A percentile compares a stretch with the other conserved stretches of the same genome.
Conservation (phyloP, 2,797 vertebrate genomes). For the Pantherophis vulpinus region DNA sequence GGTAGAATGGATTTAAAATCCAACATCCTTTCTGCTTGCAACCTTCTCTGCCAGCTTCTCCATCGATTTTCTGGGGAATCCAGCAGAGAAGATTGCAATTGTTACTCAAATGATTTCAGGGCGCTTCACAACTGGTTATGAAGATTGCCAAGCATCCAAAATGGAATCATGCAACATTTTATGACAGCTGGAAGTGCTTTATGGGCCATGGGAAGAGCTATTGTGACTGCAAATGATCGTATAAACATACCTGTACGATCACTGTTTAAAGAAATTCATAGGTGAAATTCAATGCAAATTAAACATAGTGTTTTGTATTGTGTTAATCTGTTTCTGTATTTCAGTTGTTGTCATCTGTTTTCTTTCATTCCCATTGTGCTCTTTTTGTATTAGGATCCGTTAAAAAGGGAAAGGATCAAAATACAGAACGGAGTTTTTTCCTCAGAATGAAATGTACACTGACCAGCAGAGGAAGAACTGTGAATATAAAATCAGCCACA, state of each 20-base stretch:
- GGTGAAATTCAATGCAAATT: not conserved
- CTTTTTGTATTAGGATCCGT: slow-evolving; percentile 76
- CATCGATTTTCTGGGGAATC: not conserved
- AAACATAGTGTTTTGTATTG: not conserved
- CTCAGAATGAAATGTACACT: slow-evolving; percentile 98
- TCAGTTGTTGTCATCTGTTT: not conserved
- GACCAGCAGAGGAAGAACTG: slow-evolving; percentile 93
- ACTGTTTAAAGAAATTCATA: not conserved
- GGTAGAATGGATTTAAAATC: not conserved
- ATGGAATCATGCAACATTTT: not conserved
- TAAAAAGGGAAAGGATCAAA: slow-evolving; percentile 90
- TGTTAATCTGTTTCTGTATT: not conserved
- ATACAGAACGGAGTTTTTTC: slow-evolving; percentile 89
- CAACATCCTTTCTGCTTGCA: not conserved
- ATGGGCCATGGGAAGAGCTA: not conserved
- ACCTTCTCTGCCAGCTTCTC: not conserved
- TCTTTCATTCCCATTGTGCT: not conserved
- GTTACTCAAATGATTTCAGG: not conserved
- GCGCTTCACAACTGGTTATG: not conserved
- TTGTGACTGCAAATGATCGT: not conserved
- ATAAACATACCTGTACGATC: not conserved
- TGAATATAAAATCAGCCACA: slow-evolving; percentile 97
- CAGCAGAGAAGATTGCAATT: not conserved
- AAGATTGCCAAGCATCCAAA: not conserved
- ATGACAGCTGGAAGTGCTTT: not conserved